Percentiles rank a stretch among this genome's conserved stretches.
Evolutionary conservation across 2,113 vertebrate species (phyloP).

Genomic region (Microcebus jonahi): DNA sequence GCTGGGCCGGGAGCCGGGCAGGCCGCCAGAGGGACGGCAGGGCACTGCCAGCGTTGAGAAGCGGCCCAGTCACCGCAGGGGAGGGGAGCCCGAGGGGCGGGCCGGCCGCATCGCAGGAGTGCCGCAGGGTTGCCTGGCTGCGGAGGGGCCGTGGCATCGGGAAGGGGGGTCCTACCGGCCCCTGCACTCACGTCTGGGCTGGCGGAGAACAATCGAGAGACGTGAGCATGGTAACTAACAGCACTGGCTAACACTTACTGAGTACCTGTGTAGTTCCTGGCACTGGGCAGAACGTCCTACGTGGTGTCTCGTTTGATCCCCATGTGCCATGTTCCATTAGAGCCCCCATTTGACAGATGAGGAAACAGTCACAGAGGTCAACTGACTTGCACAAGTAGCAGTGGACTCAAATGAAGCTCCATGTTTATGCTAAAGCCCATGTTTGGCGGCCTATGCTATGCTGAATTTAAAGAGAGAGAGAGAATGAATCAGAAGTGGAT

Average conservation of each 20-base stretch:
- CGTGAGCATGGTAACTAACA: accelerated
- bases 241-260: accelerated
- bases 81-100: not conserved
- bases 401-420: not conserved
- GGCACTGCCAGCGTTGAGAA: not conserved
- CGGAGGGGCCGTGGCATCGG: not conserved
- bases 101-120: not conserved
- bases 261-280: not conserved
- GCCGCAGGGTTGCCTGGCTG: not conserved
- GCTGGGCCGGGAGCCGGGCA: not conserved
- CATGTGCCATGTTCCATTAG: not conserved
- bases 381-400: not conserved
- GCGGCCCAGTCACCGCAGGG: not conserved
- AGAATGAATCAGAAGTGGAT: not conserved
- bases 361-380: not conserved
- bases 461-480: not conserved
- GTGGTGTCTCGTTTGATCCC: not conserved
- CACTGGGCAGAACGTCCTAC: not conserved
- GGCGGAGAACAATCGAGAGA: not conserved
- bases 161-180: not conserved
- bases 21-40: not conserved
- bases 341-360: not conserved
- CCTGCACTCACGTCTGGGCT: not conserved
- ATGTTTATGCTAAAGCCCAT: too few relatives aligned
- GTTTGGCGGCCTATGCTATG: not conserved